phyloP scores from a whole-genome alignment of 2,888 invertebrate species.

The Eudemis profundana region DNA sequence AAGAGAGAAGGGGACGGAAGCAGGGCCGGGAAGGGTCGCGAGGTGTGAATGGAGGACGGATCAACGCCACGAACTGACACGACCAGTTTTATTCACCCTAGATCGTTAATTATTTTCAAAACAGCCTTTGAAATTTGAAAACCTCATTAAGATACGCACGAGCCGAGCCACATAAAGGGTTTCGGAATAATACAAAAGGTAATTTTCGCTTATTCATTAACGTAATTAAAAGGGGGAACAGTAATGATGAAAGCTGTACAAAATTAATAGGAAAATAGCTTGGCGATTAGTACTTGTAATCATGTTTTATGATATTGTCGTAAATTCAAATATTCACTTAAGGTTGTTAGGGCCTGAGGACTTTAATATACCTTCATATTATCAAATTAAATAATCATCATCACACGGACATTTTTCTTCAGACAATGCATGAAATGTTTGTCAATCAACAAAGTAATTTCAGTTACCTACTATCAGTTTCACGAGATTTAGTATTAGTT shows the following conservation, averaged over 20 bases:
- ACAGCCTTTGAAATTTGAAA: constrained; percentile 78
- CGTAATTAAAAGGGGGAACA: constrained; percentile 75
- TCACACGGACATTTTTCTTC: no score
- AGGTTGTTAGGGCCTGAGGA: no score
- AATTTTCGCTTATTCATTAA: constrained; percentile 84
- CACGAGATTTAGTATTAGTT: no score
- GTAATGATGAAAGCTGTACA: constrained; percentile 67
- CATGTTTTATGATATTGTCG: constrained; percentile 25
- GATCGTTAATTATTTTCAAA: constrained; percentile 80
- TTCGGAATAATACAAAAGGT: constrained; percentile 78
- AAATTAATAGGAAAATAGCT: constrained; percentile 70
- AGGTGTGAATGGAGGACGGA: constrained; percentile 34
- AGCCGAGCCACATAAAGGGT: constrained; percentile 70
- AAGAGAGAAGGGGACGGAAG: constrained; percentile 15
- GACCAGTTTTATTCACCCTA: constrained; percentile 57
- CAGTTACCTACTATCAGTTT: no score
- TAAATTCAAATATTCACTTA: not conserved
- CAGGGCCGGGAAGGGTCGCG: not conserved
- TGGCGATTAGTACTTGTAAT: constrained; percentile 45
- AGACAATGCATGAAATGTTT: no score
- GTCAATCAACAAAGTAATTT: no score
- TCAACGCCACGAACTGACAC: constrained; percentile 48
- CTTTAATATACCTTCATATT: no score
- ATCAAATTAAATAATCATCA: no score
- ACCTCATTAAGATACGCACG: constrained; percentile 80